Evolutionary conservation across 2,888 invertebrate genomes (phyloP).

Genomic region (Leptopilina drosophilae): DNA sequence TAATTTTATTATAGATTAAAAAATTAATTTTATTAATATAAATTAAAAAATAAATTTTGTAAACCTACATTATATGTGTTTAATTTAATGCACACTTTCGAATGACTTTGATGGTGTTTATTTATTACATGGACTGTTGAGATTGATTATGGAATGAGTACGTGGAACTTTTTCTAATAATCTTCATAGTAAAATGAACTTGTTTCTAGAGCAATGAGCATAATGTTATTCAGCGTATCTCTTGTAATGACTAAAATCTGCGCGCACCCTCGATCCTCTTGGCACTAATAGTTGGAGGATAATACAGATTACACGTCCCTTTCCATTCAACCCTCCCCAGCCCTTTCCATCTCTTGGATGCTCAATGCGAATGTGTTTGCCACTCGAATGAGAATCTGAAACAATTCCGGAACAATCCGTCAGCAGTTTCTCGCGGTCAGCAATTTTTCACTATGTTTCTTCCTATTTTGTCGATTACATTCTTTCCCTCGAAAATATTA

Average conservation of each 20-base stretch:
- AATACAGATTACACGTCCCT: slow-evolving; percentile 75
- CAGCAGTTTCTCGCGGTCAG: slow-evolving; percentile 56
- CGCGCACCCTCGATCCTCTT: slow-evolving; percentile 70
- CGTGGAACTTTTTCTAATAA: slow-evolving; percentile 43
- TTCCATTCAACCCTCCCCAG: slow-evolving; percentile 53
- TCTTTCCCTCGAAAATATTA: background rate
- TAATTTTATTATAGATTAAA: no score
- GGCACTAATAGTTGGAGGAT: slow-evolving; percentile 74
- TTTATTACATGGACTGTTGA: background rate
- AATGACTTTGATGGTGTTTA: no score
- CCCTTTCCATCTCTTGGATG: slow-evolving; percentile 58
- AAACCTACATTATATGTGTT: no score
- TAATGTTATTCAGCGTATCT: slow-evolving; percentile 68
- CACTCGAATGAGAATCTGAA: slow-evolving; percentile 72
- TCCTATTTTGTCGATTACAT: background rate
- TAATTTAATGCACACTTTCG: no score
- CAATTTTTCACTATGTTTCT: slow-evolving; percentile 45
- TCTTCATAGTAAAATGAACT: slow-evolving; percentile 53
- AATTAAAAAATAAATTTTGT: no score
- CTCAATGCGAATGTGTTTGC: slow-evolving; percentile 67
- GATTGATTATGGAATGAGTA: slow-evolving; percentile 4
- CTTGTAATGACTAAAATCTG: slow-evolving; percentile 72
- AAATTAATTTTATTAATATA: no score
- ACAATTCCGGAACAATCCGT: slow-evolving; percentile 70
- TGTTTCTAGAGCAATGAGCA: slow-evolving; percentile 61